phyloP scores from a whole-genome alignment of 2,888 invertebrate species.

The Callinectes sapidus region DNA sequence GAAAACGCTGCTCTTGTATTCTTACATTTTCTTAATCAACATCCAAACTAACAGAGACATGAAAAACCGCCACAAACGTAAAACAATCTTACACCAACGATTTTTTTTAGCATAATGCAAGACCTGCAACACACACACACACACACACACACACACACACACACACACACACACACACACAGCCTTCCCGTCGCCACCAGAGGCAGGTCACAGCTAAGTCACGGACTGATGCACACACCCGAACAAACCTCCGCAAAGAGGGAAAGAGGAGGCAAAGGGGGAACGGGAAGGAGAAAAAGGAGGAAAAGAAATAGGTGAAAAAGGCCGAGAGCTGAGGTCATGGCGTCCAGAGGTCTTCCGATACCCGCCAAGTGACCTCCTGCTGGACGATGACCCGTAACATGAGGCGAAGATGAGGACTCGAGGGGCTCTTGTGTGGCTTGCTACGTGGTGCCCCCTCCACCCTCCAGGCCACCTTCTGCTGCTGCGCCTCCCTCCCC shows the following conservation, averaged over 20 bases:
- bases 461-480: background rate
- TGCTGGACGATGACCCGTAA: slow-evolving; percentile 49
- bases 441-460: slow-evolving; percentile 15
- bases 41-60: background rate
- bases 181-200: background rate
- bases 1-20: background rate
- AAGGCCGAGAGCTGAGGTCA: background rate
- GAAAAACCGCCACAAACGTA: background rate
- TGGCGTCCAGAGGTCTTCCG: slow-evolving; percentile 6
- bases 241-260: slow-evolving; percentile 3
- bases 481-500: background rate
- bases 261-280: background rate
- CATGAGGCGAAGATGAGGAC: slow-evolving; percentile 36
- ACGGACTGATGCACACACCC: background rate
- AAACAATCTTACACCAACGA: background rate
- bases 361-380: slow-evolving; percentile 37
- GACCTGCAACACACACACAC: no score
- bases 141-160: background rate
- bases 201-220: slow-evolving; percentile 4
- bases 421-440: slow-evolving; percentile 47
- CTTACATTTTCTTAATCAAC: background rate
- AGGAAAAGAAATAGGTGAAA: background rate
- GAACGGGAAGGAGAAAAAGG: background rate
- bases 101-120: no score
- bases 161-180: background rate